Evolutionary conservation across 2,888 invertebrate genomes (phyloP).

Genomic region (Chalcis sispes): DNA sequence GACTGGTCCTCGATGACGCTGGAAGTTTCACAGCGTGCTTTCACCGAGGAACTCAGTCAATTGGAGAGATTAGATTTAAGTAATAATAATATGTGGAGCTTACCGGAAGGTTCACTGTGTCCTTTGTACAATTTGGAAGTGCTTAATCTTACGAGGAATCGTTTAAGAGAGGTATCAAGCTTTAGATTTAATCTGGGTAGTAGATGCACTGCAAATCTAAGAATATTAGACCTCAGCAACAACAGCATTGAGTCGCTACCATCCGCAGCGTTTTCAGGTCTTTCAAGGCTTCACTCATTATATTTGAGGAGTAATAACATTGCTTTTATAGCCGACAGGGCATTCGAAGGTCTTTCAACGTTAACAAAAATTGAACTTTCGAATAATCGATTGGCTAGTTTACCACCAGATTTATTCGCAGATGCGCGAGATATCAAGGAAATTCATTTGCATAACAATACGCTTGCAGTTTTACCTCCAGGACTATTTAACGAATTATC

Average conservation of each 20-base stretch:
- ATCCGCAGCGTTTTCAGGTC: constrained; percentile 83
- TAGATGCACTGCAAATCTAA: constrained; percentile 84
- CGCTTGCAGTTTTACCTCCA: constrained; percentile 87
- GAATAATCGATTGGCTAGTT: constrained; percentile 87
- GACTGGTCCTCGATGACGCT: constrained; percentile 90
- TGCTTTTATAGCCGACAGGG: constrained; percentile 85
- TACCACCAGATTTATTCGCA: constrained; percentile 89
- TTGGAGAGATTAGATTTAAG: constrained; percentile 86
- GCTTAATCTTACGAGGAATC: constrained; percentile 88
- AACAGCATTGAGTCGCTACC: constrained; percentile 88
- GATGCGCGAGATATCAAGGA: constrained; percentile 87
- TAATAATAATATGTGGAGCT: constrained; percentile 88
- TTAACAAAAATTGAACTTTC: constrained; percentile 86
- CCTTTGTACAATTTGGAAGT: constrained; percentile 85
- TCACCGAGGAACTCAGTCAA: constrained; percentile 84
- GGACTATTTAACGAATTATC: constrained; percentile 87
- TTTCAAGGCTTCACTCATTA: constrained; percentile 84
- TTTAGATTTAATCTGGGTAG: constrained; percentile 83
- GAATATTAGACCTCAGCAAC: constrained; percentile 85
- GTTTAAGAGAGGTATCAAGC: constrained; percentile 85
- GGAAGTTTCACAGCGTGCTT: constrained; percentile 85
- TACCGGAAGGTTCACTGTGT: constrained; percentile 87
- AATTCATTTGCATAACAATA: constrained; percentile 89
- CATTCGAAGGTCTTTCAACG: constrained; percentile 85
- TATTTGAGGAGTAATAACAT: constrained; percentile 88